Evolutionary conservation across 2,888 invertebrate species (phyloP).

Genomic region (Cenopis cana): DNA sequence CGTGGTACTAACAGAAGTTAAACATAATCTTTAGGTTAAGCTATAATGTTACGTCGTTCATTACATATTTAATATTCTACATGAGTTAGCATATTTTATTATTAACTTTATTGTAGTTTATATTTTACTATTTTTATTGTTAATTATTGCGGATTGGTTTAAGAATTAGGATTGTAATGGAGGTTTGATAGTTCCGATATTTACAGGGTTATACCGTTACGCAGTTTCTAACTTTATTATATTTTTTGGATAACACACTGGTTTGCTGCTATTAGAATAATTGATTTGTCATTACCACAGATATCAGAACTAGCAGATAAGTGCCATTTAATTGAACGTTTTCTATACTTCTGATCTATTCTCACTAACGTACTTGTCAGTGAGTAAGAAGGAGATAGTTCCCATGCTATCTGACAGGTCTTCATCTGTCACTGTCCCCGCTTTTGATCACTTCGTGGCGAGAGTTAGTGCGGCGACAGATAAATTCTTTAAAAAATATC

Average conservation of each 20-base stretch:
- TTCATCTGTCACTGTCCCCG: no score
- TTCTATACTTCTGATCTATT: no score
- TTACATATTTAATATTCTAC: constrained; percentile 75
- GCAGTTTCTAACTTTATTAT: constrained; percentile 37
- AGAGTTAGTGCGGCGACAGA: no score
- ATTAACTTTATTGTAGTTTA: constrained; percentile 70
- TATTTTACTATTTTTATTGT: constrained; percentile 71
- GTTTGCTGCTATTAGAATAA: constrained; percentile 42
- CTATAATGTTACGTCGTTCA: constrained; percentile 68
- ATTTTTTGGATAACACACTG: constrained; percentile 29
- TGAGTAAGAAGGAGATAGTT: no score
- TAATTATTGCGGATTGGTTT: constrained; percentile 48
- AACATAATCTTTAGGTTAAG: constrained; percentile 61
- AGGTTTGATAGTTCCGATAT: constrained; percentile 37
- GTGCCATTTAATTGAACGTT: no score
- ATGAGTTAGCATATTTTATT: constrained; percentile 74
- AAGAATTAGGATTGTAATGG: constrained; percentile 45
- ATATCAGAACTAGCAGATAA: no score
- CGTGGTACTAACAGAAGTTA: constrained; percentile 64
- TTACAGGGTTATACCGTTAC: constrained; percentile 40
- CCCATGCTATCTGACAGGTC: no score
- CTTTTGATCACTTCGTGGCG: no score
- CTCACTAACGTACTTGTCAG: no score
- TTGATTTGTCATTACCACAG: constrained; percentile 7
- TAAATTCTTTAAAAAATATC: no score